Percentiles rank a stretch among this genome's conserved stretches.
Evolutionary conservation across 2,797 vertebrate species (phyloP).

Genomic region (Falco naumanni): DNA sequence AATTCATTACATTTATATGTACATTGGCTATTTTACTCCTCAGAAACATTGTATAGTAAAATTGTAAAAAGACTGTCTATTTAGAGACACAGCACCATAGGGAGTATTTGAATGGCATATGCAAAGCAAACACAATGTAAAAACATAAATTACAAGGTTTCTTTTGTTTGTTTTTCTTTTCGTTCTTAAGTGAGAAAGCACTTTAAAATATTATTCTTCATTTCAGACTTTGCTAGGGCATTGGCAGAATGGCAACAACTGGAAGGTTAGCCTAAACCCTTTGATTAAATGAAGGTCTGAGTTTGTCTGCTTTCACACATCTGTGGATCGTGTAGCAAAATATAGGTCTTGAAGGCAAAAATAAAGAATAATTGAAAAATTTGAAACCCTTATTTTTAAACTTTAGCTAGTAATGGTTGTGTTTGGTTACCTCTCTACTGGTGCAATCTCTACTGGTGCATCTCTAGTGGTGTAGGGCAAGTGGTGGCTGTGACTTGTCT

Average conservation of each 20-base stretch:
- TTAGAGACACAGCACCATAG: background rate
- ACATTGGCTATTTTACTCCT: background rate
- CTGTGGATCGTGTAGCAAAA: background rate
- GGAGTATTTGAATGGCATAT: background rate
- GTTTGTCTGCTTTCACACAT: background rate
- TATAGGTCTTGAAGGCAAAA: background rate
- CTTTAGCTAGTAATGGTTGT: background rate
- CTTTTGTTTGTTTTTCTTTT: background rate
- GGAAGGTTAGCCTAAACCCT: background rate
- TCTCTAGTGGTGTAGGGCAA: background rate
- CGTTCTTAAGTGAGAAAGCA: background rate
- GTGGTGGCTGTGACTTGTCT: accelerated
- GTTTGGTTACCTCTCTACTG: background rate
- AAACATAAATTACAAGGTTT: background rate
- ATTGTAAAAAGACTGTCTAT: background rate
- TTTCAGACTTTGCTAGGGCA: background rate
- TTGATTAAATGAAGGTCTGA: background rate
- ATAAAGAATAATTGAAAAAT: background rate
- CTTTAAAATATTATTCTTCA: background rate
- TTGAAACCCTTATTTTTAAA: background rate
- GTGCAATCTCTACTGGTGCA: background rate
- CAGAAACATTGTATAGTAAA: background rate
- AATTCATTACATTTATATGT: background rate
- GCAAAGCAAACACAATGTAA: background rate
- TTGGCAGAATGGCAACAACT: background rate